Base-by-base conservation (phyloP, 30 jellyfish, hydroid and myxozoan genomes). In the Aurelia sp. region DNA sequence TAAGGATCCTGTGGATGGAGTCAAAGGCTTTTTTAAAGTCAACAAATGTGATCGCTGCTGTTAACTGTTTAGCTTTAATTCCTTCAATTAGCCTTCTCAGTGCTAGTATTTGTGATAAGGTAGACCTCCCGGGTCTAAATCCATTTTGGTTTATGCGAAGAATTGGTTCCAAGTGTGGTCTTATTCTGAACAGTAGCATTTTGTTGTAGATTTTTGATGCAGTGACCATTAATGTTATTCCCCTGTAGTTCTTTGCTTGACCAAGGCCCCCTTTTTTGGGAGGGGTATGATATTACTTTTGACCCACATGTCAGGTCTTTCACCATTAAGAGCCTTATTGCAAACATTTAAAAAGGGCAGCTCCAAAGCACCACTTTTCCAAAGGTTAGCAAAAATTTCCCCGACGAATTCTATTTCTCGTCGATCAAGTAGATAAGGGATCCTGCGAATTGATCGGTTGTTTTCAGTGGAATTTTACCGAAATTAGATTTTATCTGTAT, bases 181-280 rank as follows among this genome's bases (percentile, higher is more conserved):
- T 67, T 6, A 67, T 67, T 67, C 79, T 10, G 11, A 13, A 11
- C 6, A 67, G 57, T 6, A 67, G 79, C 79, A 67, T 67, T 33
- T n/a, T 21, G 57, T 67, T 67, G 79, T 67, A 67, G 16, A 67
- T 31, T 33, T 67, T 67, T 33, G 87, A 20, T 76, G 87, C 78
- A 22, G 58, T 76, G 6, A 40, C 79, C 33, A 85, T 48, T 27
- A 51, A 30, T 11, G 37, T 40, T 40, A 74, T 44, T 5, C 86
- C 4, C 1, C 86, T 41, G 82, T 74, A 74, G 82, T 44, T 74
- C 22, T 20, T 15, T 58, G 86, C 50, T 0, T 74, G 21, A 13
- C 79, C 30, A 4, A 55, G 52, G 86, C 3, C 86, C 16, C 86
- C 86, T 0, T 79, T 64, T 79, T 65, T 27, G 90, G 90, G 21